Evolutionary conservation across 2,888 invertebrate species (phyloP).

Genomic region (Norana najaformis): DNA sequence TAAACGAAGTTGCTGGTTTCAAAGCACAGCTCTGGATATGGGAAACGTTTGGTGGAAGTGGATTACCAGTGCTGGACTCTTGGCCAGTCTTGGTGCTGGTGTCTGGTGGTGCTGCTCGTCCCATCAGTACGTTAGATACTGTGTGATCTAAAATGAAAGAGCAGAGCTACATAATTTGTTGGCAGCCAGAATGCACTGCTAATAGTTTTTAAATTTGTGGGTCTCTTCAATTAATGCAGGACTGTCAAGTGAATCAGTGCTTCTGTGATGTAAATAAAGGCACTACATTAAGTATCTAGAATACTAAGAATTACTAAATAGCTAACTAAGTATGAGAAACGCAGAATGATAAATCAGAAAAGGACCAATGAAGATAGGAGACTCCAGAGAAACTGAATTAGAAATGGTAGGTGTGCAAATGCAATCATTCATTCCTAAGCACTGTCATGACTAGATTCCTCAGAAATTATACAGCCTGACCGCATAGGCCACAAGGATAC

Average conservation of each 20-base stretch:
- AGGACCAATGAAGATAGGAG: neutral
- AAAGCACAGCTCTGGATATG: neutral
- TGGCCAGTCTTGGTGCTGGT: neutral
- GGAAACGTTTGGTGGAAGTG: neutral
- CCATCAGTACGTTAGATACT: neutral
- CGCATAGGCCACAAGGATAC: no score
- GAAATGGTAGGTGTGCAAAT: neutral
- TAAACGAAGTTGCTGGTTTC: neutral
- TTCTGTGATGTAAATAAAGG: no score
- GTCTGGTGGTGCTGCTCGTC: neutral
- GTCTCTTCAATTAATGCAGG: no score
- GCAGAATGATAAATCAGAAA: neutral
- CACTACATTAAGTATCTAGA: no score
- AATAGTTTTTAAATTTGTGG: neutral
- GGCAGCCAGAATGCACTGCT: neutral
- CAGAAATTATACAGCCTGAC: no score
- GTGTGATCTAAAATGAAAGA: slow-evolving; percentile 13
- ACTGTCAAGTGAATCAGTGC: no score
- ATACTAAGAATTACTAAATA: no score
- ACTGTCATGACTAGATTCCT: neutral
- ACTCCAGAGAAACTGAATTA: neutral
- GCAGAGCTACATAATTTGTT: neutral
- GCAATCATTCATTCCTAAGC: neutral
- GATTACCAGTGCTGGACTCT: neutral
- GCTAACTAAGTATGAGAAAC: neutral